Percentiles rank a stretch among this genome's conserved stretches.
phyloP scores from a whole-genome alignment of 2,888 invertebrate species.

The Drosophila eohydei region DNA sequence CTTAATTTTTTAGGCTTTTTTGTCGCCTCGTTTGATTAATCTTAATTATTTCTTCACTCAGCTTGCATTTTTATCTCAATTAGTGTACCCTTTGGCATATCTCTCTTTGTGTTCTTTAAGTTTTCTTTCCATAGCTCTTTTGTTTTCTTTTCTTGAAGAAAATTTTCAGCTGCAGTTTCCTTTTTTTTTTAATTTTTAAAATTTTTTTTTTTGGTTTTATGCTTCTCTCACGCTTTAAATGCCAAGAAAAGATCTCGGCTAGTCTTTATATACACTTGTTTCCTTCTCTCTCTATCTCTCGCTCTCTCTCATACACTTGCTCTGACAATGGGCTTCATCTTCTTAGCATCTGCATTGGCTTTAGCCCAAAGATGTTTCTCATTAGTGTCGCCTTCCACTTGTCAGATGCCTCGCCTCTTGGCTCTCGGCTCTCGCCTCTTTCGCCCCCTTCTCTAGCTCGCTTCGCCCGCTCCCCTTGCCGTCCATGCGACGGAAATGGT shows the following conservation, averaged over 20 bases:
- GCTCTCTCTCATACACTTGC: background rate
- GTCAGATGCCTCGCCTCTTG: background rate
- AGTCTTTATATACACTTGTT: background rate
- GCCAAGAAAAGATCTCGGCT: background rate
- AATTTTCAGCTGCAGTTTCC: background rate
- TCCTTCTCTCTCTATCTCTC: too few relatives aligned
- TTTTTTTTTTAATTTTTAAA: too few relatives aligned
- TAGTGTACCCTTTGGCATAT: constrained; percentile 6
- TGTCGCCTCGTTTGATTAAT: background rate
- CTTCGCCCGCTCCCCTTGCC: too few relatives aligned
- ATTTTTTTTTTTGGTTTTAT: background rate
- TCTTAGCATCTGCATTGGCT: constrained; percentile 15
- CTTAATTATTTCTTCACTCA: constrained; percentile 9
- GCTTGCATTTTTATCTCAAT: constrained; percentile 8
- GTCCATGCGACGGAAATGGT: constrained; percentile 42
- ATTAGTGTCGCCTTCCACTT: constrained; percentile 17
- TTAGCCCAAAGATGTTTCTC: constrained; percentile 31
- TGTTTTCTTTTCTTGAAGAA: background rate
- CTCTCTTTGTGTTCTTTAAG: background rate
- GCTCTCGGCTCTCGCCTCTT: background rate
- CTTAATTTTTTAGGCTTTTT: background rate
- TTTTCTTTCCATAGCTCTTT: background rate
- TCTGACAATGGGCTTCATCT: constrained; percentile 6
- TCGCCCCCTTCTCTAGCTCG: background rate
- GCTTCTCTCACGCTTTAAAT: constrained; percentile 7